These are phyloP conservation scores for Drosophila emarginata DNA, from an alignment of 2,888 invertebrate species.

Conservation along the genomic window DNA sequence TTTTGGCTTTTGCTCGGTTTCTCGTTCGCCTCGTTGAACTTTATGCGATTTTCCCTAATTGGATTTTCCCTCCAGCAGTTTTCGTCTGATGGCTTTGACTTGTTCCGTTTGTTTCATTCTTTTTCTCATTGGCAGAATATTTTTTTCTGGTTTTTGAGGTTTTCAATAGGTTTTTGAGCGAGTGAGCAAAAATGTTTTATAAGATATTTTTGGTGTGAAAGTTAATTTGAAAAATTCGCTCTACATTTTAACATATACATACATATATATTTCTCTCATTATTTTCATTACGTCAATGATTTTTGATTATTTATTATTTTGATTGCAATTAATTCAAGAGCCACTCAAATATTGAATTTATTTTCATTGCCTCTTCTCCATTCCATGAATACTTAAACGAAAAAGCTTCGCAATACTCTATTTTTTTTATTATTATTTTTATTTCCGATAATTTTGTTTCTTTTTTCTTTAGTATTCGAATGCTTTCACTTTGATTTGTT, in stretches of 20 bases:
- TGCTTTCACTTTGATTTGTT: constrained; percentile 65
- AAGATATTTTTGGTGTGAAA: constrained; percentile 16
- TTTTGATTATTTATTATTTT: constrained; percentile 7
- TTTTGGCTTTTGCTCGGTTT: constrained; percentile 32
- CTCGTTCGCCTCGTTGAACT: constrained; percentile 17
- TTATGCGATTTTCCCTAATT: constrained; percentile 43
- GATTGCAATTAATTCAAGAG: constrained; percentile 33
- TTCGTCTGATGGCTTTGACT: constrained; percentile 13
- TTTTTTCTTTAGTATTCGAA: constrained; percentile 33
- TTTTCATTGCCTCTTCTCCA: constrained; percentile 31
- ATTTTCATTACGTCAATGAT: constrained; percentile 35
- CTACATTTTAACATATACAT: not conserved
- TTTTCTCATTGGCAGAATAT: not conserved
- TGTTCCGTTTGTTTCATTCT: constrained; percentile 23
- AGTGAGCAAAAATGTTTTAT: not conserved
- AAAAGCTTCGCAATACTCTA: constrained; percentile 42
- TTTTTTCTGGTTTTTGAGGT: not conserved
- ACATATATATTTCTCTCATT: not conserved
- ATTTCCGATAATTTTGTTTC: constrained; percentile 5
- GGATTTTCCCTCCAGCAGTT: constrained; percentile 42
- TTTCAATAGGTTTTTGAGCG: not conserved
- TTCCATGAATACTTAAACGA: constrained; percentile 10
- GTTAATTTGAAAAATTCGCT: not conserved
- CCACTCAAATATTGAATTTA: constrained; percentile 29
- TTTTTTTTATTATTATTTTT: constrained; percentile 31